These are phyloP conservation scores for Garra rufa DNA, from an alignment of 2,113 vertebrate genomes.

Conservation along the genomic window DNA sequence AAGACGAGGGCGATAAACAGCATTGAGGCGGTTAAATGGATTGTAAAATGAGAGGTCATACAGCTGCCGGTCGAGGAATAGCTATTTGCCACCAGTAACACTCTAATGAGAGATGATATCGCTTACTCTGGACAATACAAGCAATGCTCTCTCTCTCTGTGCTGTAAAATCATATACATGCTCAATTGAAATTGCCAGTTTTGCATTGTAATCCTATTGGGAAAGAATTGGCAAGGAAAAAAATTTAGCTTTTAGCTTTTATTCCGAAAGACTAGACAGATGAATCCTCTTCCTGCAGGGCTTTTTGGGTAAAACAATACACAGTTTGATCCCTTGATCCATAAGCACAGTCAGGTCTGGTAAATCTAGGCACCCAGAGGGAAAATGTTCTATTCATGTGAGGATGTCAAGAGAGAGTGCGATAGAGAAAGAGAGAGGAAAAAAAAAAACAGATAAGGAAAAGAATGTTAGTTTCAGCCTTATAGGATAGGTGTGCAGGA, in stretches of 20 bases:
- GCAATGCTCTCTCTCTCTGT: background rate
- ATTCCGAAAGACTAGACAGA: background rate
- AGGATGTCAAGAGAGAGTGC: background rate
- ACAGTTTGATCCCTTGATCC: slow-evolving; percentile 37
- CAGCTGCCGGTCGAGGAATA: background rate
- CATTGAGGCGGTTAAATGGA: slow-evolving; percentile 33
- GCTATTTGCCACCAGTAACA: background rate
- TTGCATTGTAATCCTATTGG: background rate
- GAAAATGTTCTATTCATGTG: slow-evolving; percentile 45
- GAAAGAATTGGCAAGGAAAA: background rate
- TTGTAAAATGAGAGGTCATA: slow-evolving; percentile 38
- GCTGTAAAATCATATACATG: background rate
- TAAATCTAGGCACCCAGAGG: slow-evolving; percentile 39
- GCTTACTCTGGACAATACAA: background rate
- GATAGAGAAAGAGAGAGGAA: background rate
- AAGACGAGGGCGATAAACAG: slow-evolving; percentile 16
- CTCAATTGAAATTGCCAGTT: background rate
- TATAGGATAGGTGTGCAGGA: background rate
- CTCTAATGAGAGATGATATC: slow-evolving; percentile 34
- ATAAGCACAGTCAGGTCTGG: background rate
- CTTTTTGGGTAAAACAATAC: slow-evolving; percentile 38
- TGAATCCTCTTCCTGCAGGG: slow-evolving; percentile 19
- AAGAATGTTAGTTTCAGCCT: background rate
- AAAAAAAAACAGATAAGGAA: background rate
- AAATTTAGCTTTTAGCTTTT: slow-evolving; percentile 4